Conservation (phyloP, 2,113 vertebrate genomes). For the Notothenia rossii region DNA sequence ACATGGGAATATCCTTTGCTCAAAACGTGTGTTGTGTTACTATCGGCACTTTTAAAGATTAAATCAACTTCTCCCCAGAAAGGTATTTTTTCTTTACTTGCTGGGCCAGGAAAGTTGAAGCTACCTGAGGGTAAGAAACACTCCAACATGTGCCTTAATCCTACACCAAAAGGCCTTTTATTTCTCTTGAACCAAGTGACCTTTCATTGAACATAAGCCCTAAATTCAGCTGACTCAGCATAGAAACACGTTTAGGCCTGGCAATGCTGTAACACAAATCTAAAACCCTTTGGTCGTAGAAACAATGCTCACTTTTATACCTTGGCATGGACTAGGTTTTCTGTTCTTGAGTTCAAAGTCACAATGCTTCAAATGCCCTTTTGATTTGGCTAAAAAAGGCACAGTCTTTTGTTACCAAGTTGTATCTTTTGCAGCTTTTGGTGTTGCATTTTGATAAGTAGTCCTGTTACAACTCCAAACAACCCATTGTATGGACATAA, state of each 20-base stretch:
- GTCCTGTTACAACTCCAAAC: conserved; percentile 26
- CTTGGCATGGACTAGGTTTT: conserved; percentile 19
- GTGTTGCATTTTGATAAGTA: conserved; percentile 54
- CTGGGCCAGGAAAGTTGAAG: conserved; percentile 62
- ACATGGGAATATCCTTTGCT: conserved; percentile 64
- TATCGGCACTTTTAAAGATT: conserved; percentile 68
- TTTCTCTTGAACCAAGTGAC: conserved; percentile 16
- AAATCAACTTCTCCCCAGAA: conserved; percentile 54
- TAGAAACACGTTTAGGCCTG: conserved; percentile 25
- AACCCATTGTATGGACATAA: neutral
- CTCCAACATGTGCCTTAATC: conserved; percentile 34
- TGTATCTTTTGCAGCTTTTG: conserved; percentile 34
- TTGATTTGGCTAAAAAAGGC: conserved; percentile 39
- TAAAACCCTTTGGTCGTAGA: conserved; percentile 32
- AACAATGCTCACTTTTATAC: conserved; percentile 33
- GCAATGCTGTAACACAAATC: conserved; percentile 30
- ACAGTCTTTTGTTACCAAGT: neutral
- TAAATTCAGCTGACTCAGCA: conserved; percentile 24
- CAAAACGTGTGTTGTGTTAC: conserved; percentile 65
- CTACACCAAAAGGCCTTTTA: conserved; percentile 26
- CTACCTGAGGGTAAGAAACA: conserved; percentile 45
- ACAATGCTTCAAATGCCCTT: conserved; percentile 59
- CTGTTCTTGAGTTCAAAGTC: conserved; percentile 51
- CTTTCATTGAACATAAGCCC: conserved; percentile 28
- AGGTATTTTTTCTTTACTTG: conserved; percentile 49